Evolutionary conservation across 1,140 invertebrate genomes (phyloP), one percentile per base, ranked within the genome.

Genomic region (Drosophila insularis): DNA sequence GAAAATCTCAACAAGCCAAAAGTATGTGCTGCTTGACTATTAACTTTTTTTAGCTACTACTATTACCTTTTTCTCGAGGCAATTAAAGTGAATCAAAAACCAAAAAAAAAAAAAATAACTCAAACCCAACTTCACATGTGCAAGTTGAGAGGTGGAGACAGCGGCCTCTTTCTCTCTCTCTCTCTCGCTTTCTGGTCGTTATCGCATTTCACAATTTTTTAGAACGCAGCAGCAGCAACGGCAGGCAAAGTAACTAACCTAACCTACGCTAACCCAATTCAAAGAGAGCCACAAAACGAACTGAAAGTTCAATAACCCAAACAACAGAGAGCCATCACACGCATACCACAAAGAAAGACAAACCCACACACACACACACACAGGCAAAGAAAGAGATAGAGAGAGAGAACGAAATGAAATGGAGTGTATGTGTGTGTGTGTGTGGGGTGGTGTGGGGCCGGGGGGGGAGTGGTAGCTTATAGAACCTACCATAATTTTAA

Each of bases 171-270:
- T 32, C 31, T 10, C 32, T 35, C 32, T 35, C 10, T 11, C 8
- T 11, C 32, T 35, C 32, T 35, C 7, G 6, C 32, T 35, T 35
- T 46, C 43, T 50, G 43, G 75, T 69, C 77, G 78, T 80, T 80
- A 75, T 77, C 74, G 74, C 74, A 80, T 80, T 80, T 71, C 71
- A 80, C 78, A 74, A 71, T 80, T 79, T 79, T 37, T 80, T 80
- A 80, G 78, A 80, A 74, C 78, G 39, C 40, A 46, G 40, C 35
- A 39, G 43, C 27, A 21, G 43, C 43, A 50, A 50, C 43, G 19
- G 43, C 43, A 50, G 19, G 43, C 17, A 50, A 50, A 50, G 59
- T 39, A 61, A 61, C 59, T 40, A 43, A 61, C 35, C 59, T 40
- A 61, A 61, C 35, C 59, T 39, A 61, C 35, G 59, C 59, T 39